phyloP scores from a whole-genome alignment of 2,797 vertebrate genomes.

The Eidolon dupreanum region DNA sequence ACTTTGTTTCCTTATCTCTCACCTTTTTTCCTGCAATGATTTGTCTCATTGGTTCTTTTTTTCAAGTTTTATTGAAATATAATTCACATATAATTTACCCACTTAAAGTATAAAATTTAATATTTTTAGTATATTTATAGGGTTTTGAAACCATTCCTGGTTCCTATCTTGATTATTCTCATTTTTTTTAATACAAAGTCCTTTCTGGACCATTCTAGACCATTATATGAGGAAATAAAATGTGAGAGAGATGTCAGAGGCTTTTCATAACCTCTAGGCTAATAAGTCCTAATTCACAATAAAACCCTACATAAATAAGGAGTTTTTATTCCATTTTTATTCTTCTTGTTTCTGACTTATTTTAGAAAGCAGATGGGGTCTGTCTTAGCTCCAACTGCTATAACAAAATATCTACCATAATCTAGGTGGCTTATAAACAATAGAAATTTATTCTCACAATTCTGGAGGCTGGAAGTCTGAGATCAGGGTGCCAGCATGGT shows the following conservation, averaged over 20 bases:
- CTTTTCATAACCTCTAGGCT: neutral
- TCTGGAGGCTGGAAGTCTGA: neutral
- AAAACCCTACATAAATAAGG: neutral
- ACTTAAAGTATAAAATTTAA: neutral
- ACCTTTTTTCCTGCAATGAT: neutral
- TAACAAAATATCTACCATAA: neutral
- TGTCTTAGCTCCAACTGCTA: neutral
- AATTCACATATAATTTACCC: neutral
- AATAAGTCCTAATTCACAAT: neutral
- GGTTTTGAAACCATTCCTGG: neutral
- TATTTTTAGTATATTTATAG: neutral
- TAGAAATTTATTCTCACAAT: neutral
- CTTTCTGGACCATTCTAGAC: neutral
- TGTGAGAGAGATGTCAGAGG: neutral
- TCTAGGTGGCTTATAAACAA: neutral
- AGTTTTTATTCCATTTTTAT: neutral
- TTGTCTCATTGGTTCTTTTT: neutral
- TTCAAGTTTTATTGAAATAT: neutral
- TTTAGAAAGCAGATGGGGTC: neutral
- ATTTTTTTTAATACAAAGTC: neutral
- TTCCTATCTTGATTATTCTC: neutral
- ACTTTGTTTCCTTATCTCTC: constrained; percentile 1
- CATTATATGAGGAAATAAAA: neutral
- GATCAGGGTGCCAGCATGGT: neutral
- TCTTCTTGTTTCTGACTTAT: neutral